Evolutionary conservation across 2,113 vertebrate genomes (phyloP).

Genomic region (Oryctolagus cuniculus): mOryCun1.1 NC_091439.1:58666501-58667000

Average conservation of each 20-base stretch:
- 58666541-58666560: constrained; percentile 51
- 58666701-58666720: constrained; percentile 66
- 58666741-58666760: constrained; percentile 82
- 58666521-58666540: constrained; percentile 84
- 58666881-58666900: neutral
- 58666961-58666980: neutral
- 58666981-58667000: constrained; percentile 23
- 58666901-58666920: no score
- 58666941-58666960: neutral
- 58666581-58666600: constrained; percentile 68
- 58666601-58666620: constrained; percentile 83
- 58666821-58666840: neutral
- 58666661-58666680: constrained; percentile 73
- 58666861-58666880: constrained; percentile 35
- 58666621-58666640: constrained; percentile 81
- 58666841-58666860: constrained; percentile 35
- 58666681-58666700: constrained; percentile 79
- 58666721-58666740: constrained; percentile 62
- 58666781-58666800: constrained; percentile 73
- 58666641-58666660: constrained; percentile 82
- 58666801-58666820: constrained; percentile 71
- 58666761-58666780: constrained; percentile 73
- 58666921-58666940: no score
- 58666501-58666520: constrained; percentile 76
- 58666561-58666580: constrained; percentile 70